These are phyloP conservation scores for Steatocranus sp. DNA, from an alignment of 2,797 vertebrate genomes.

Conservation along the genomic window DNA sequence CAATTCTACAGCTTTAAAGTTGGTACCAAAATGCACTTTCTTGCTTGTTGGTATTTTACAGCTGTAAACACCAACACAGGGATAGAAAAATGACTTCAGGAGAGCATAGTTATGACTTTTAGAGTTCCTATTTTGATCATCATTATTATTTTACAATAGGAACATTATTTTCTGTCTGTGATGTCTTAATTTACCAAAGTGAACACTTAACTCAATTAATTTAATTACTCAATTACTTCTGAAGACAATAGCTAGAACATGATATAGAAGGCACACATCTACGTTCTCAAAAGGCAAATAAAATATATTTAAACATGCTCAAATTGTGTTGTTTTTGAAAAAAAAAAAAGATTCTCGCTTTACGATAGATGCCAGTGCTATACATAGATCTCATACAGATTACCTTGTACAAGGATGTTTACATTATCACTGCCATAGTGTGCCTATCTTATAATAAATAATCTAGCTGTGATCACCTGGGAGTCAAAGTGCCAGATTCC, in stretches of 20 bases:
- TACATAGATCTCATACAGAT: neutral
- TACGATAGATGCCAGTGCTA: neutral
- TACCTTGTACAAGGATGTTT: neutral
- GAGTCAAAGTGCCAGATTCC: neutral
- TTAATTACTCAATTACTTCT: neutral
- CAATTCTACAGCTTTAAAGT: neutral
- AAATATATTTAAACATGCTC: neutral
- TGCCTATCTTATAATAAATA: neutral
- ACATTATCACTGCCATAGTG: neutral
- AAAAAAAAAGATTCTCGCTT: neutral
- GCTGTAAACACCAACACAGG: neutral
- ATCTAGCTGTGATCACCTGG: neutral
- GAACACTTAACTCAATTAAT: neutral
- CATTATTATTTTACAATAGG: fast-evolving
- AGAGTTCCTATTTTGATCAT: neutral
- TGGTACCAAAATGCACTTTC: neutral
- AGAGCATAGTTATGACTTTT: neutral
- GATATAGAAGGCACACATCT: neutral
- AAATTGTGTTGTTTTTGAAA: neutral
- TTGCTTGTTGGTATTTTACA: neutral
- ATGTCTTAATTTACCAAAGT: neutral
- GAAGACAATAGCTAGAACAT: neutral
- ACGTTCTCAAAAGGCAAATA: neutral
- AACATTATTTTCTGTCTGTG: neutral
- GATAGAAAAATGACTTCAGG: neutral